Conservation (phyloP, 2,888 invertebrate genomes). For the Amphipyra berbera region DNA sequence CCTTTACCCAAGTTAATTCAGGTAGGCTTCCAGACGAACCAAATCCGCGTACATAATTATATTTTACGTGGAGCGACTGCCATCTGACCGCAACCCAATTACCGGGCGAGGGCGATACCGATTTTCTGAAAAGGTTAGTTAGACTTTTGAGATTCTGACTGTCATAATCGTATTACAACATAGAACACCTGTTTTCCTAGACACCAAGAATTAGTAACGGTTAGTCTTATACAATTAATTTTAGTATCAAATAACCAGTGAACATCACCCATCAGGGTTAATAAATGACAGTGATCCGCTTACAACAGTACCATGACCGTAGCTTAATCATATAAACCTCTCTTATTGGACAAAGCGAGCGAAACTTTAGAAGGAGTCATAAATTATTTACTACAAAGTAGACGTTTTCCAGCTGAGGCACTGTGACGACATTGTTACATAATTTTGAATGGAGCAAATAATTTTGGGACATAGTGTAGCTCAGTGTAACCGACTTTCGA, state of each 20-base stretch:
- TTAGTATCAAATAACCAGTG: conserved; percentile 18
- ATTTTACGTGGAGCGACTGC: no score
- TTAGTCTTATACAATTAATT: conserved; percentile 22
- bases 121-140: no score
- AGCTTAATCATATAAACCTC: conserved; percentile 56
- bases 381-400: conserved; percentile 50
- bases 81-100: no score
- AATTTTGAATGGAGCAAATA: conserved; percentile 13
- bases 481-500: conserved; percentile 20
- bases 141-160: no score
- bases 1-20: no score
- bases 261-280: conserved; percentile 14
- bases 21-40: no score
- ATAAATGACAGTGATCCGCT: conserved; percentile 38
- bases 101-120: no score
- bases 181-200: no score
- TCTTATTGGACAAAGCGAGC: conserved; percentile 44
- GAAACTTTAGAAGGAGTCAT: conserved; percentile 56
- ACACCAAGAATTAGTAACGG: neutral
- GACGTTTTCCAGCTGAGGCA: conserved; percentile 44
- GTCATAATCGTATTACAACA: no score
- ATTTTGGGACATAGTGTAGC: conserved; percentile 23
- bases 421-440: conserved; percentile 22
- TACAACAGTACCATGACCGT: conserved; percentile 39
- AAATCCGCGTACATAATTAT: no score